A percentile compares a stretch with the other conserved stretches of the same genome.
Evolutionary conservation across 2,888 invertebrate genomes (phyloP).

Genomic region (Tachina lurida): DNA sequence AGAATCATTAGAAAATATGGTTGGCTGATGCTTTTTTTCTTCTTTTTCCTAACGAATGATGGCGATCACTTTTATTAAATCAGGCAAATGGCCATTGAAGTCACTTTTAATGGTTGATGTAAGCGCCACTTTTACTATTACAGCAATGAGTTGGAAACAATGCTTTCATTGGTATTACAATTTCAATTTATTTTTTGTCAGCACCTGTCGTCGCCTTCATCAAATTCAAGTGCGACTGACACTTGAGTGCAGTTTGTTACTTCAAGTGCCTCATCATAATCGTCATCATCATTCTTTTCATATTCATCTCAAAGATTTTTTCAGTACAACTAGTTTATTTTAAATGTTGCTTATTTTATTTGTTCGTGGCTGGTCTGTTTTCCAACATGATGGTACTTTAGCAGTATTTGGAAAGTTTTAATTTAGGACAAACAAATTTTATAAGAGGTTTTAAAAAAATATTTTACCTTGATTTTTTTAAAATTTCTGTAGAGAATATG

Average conservation of each 20-base stretch:
- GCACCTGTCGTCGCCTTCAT: slow-evolving; percentile 65
- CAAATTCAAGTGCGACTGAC: slow-evolving; percentile 67
- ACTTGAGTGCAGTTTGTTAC: slow-evolving; percentile 73
- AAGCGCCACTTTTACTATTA: slow-evolving; percentile 67
- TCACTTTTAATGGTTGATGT: slow-evolving; percentile 58
- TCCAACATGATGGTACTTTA: not conserved
- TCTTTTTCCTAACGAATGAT: slow-evolving; percentile 36
- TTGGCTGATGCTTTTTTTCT: not conserved
- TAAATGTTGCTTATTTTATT: slow-evolving; percentile 14
- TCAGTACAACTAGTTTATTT: slow-evolving; percentile 7
- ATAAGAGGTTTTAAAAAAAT: slow-evolving; percentile 20
- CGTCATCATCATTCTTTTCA: slow-evolving; percentile 49
- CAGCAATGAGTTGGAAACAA: slow-evolving; percentile 51
- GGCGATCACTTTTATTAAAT: slow-evolving; percentile 57
- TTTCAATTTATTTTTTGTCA: slow-evolving; percentile 17
- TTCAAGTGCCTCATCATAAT: slow-evolving; percentile 70
- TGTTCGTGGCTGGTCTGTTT: slow-evolving; percentile 20
- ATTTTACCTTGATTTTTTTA: slow-evolving; percentile 18
- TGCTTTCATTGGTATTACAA: slow-evolving; percentile 21
- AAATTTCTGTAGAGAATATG: not conserved
- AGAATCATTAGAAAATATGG: slow-evolving; percentile 10
- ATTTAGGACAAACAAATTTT: slow-evolving; percentile 40
- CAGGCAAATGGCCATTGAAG: slow-evolving; percentile 66
- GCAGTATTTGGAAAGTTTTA: slow-evolving; percentile 45
- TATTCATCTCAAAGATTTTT: slow-evolving; percentile 40